These are phyloP conservation scores for Aleiodes testaceus DNA, from an alignment of 2,888 invertebrate species.

Conservation along the genomic window DNA sequence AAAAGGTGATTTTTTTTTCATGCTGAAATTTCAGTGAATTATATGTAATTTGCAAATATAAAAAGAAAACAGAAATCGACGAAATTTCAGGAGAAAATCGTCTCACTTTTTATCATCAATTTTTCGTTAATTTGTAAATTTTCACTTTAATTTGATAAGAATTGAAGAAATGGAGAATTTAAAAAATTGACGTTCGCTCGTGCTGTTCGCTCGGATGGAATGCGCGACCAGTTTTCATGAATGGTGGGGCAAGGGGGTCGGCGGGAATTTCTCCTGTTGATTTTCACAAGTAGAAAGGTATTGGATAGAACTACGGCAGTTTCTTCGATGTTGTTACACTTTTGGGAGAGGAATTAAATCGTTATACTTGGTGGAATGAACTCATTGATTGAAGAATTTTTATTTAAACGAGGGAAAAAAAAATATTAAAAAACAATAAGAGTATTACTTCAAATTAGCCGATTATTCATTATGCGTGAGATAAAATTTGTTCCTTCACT, in stretches of 20 bases:
- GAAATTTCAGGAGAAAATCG: neutral
- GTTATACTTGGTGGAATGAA: neutral
- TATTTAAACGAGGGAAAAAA: neutral
- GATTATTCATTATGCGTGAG: no score
- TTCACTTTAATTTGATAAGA: neutral
- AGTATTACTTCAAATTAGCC: neutral
- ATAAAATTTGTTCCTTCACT: no score
- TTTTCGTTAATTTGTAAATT: neutral
- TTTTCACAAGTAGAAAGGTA: constrained; percentile 55
- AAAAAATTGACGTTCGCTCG: constrained; percentile 48
- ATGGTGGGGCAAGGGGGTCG: constrained; percentile 35
- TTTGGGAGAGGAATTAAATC: constrained; percentile 16
- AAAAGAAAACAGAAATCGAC: neutral
- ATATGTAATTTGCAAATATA: neutral
- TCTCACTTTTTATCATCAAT: neutral
- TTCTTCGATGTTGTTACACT: constrained; percentile 35
- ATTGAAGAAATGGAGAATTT: constrained; percentile 33
- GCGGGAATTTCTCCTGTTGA: constrained; percentile 52
- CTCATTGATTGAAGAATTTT: constrained; percentile 18
- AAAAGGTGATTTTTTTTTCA: neutral
- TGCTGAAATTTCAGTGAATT: neutral
- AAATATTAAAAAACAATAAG: neutral
- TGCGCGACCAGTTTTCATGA: constrained; percentile 41
- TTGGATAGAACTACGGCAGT: constrained; percentile 26
- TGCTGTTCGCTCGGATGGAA: constrained; percentile 46